Percentiles rank a stretch among this genome's conserved stretches.
Conservation (phyloP, 1,140 invertebrate genomes). For the Aporrectodea caliginosa region DNA sequence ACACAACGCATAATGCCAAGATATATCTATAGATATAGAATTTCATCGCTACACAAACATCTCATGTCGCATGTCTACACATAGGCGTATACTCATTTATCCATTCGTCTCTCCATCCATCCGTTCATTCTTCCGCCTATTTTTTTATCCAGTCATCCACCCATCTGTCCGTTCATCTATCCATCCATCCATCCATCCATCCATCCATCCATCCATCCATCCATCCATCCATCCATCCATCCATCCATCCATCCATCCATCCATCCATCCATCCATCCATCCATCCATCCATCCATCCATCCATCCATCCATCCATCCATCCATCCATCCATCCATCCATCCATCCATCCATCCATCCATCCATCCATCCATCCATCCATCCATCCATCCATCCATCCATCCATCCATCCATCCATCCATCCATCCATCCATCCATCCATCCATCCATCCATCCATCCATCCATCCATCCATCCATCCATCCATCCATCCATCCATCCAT, state of each 20-base stretch:
- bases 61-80: background rate
- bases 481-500: background rate
- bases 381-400: slow-evolving; percentile 7
- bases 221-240: slow-evolving; percentile 16
- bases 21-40: too few relatives aligned
- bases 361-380: slow-evolving; percentile 5
- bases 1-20: too few relatives aligned
- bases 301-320: slow-evolving; percentile 11
- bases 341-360: slow-evolving; percentile 9
- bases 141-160: too few relatives aligned
- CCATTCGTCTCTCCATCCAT: too few relatives aligned
- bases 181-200: slow-evolving; percentile 8
- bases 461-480: background rate
- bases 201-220: slow-evolving; percentile 16
- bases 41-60: too few relatives aligned
- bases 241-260: slow-evolving; percentile 16
- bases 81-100: background rate
- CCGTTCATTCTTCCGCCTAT: too few relatives aligned
- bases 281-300: slow-evolving; percentile 16
- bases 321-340: slow-evolving; percentile 5
- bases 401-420: slow-evolving; percentile 15
- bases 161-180: too few relatives aligned
- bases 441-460: background rate
- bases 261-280: slow-evolving; percentile 16
- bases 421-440: background rate